Base-by-base conservation (phyloP, 92 coral and sea anemone species). In the Galaxea fascicularis region DNA sequence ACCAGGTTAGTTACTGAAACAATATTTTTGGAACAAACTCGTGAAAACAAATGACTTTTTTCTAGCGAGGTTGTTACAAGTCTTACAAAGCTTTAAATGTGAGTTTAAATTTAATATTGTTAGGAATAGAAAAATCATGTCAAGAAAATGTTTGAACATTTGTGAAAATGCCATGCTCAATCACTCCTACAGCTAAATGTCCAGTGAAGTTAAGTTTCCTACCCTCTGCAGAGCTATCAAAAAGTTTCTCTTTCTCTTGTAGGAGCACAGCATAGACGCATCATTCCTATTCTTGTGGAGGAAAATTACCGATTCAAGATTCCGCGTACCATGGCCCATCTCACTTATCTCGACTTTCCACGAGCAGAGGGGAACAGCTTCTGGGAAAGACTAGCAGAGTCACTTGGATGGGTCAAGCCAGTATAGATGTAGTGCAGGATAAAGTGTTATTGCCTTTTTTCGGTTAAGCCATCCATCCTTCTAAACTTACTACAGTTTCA, bases 1-100 rank as follows among this genome's bases (percentile, higher is more conserved):
- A 25, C 98, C 98, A 92, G 99, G 99, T 96, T 24, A 76, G 91
- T 71, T 22, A 39, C n/a, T n/a, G n/a, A n/a, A n/a, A n/a, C 8
- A 15, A 14, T 9, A 35, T 35, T 35, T 35, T 35, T 35, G 41
- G 41, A 2, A 35, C 2, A 35, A 6, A 35, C 6, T 2, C 6
- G 2, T 35, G 41, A 35, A 35, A 35, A 35, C 2, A 6, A 35
- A 35, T 35, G 6, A 35, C 6, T 35, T 35, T 2, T 35, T 35
- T 35, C 41, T 2, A 35, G 41, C 41, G 6, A 6, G 41, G 41
- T 35, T 35, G 3, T 2, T 35, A 35, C 41, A 35, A 6, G 41
- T 35, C 41, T 6, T 35, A 6, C 3, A 35, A 35, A 35, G 6
- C 41, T 6, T 35, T 2, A 35, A 35, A 35, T 35, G 41, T 35